phyloP scores from a whole-genome alignment of 2,888 invertebrate genomes.

The Encarsia formosa region DNA sequence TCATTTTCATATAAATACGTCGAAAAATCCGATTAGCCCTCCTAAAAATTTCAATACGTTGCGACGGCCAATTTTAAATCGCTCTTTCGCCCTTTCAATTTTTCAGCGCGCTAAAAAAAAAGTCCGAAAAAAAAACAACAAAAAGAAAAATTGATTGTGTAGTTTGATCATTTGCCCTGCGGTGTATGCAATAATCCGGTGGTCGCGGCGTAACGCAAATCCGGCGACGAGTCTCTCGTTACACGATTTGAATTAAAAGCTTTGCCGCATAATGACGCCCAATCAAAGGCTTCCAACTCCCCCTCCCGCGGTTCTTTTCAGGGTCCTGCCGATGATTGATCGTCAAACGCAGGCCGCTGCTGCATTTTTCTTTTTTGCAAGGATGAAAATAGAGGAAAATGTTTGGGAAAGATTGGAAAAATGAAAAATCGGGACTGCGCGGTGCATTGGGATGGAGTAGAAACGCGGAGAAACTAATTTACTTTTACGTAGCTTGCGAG shows the following conservation, averaged over 20 bases:
- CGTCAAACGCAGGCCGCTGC: conserved; percentile 6
- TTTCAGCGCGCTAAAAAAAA: no score
- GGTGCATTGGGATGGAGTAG: background rate
- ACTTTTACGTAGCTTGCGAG: no score
- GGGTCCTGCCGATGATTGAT: conserved; percentile 17
- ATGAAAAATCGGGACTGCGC: conserved; percentile 7
- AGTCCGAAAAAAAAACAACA: no score
- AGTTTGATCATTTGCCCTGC: background rate
- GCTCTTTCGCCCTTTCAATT: no score
- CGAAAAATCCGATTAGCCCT: conserved; percentile 25
- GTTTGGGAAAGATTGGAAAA: background rate
- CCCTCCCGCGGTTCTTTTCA: conserved; percentile 4
- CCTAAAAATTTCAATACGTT: conserved; percentile 13
- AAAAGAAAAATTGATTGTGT: no score
- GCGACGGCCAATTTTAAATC: no score
- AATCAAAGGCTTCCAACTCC: conserved; percentile 19
- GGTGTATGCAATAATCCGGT: no score
- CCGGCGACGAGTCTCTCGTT: conserved; percentile 13
- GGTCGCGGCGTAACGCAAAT: conserved; percentile 8
- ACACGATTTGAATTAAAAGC: conserved; percentile 25
- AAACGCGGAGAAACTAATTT: background rate
- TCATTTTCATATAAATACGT: conserved; percentile 27
- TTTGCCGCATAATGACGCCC: conserved; percentile 19
- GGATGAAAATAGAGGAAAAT: conserved; percentile 7
- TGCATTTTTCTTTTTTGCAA: background rate